Conservation (phyloP, 2,888 invertebrate species). For the Uloborus plumipes region DNA sequence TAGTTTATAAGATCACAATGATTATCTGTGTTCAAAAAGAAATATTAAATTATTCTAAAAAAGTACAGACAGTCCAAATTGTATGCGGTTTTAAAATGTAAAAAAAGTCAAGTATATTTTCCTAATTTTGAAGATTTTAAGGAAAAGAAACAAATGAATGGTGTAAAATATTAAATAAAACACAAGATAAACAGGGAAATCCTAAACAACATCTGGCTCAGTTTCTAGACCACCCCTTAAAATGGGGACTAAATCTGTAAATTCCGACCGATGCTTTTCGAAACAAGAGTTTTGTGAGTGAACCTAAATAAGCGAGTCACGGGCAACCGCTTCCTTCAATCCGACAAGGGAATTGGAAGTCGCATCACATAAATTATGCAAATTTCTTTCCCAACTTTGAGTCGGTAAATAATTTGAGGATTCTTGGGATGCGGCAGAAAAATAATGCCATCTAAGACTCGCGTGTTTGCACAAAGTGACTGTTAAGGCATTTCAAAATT, state of each 20-base stretch:
- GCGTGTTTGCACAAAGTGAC: conserved; percentile 35
- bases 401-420: conserved; percentile 55
- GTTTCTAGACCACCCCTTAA: not conserved
- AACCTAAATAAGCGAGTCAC: not conserved
- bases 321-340: conserved; percentile 18
- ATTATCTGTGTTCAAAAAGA: too few species aligned
- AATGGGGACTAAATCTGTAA: too few species aligned
- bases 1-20: too few species aligned
- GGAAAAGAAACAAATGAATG: too few species aligned
- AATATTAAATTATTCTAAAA: too few species aligned
- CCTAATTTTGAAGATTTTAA: too few species aligned
- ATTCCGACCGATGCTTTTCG: not conserved
- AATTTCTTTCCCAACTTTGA: conserved; percentile 46
- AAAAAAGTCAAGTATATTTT: too few species aligned
- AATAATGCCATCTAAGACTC: conserved; percentile 13
- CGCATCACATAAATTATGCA: conserved; percentile 55
- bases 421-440: conserved; percentile 26
- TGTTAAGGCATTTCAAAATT: conserved; percentile 22
- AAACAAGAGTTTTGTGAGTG: conserved; percentile 27
- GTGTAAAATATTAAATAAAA: too few species aligned
- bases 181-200: too few species aligned
- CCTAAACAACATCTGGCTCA: too few species aligned
- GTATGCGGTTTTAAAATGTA: too few species aligned
- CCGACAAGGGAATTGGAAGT: conserved; percentile 35
- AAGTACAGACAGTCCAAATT: too few species aligned